A percentile compares a stretch with the other conserved stretches of the same genome.
phyloP scores from a whole-genome alignment of 1,140 invertebrate genomes.

The Achatina immaculata region DNA sequence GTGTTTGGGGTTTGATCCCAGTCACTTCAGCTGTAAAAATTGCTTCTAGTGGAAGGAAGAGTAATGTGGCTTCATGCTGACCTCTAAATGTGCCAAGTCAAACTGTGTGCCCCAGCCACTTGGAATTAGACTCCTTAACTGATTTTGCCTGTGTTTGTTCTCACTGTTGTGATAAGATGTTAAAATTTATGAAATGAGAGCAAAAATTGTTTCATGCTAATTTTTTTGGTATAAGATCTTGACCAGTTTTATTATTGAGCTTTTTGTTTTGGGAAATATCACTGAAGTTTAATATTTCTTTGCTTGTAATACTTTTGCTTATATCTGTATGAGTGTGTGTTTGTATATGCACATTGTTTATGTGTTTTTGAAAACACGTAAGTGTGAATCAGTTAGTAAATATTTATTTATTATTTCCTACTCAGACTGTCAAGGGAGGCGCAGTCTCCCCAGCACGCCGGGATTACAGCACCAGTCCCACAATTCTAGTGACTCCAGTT shows the following conservation, averaged over 20 bases:
- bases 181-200: too few relatives aligned
- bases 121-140: too few relatives aligned
- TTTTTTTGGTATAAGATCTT: background rate
- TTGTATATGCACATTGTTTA: background rate
- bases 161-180: too few relatives aligned
- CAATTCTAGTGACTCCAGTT: conserved; percentile 32
- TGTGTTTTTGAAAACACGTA: background rate
- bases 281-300: background rate
- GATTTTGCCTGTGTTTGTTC: too few relatives aligned
- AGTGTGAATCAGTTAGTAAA: background rate
- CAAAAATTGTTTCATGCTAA: too few relatives aligned
- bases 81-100: too few relatives aligned
- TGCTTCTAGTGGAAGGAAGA: too few relatives aligned
- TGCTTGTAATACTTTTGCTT: background rate
- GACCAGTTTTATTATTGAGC: background rate
- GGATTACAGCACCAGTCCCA: conserved; percentile 32
- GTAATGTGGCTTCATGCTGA: too few relatives aligned
- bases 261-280: background rate
- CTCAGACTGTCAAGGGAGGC: conserved; percentile 9
- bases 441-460: conserved; percentile 8
- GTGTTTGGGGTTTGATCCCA: too few relatives aligned
- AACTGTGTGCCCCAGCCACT: too few relatives aligned
- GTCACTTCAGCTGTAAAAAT: too few relatives aligned
- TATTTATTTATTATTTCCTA: background rate
- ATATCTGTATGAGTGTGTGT: background rate